These are phyloP conservation scores for Fistularia commersonii DNA, from an alignment of 2,797 vertebrate genomes.

Conservation along the genomic window DNA sequence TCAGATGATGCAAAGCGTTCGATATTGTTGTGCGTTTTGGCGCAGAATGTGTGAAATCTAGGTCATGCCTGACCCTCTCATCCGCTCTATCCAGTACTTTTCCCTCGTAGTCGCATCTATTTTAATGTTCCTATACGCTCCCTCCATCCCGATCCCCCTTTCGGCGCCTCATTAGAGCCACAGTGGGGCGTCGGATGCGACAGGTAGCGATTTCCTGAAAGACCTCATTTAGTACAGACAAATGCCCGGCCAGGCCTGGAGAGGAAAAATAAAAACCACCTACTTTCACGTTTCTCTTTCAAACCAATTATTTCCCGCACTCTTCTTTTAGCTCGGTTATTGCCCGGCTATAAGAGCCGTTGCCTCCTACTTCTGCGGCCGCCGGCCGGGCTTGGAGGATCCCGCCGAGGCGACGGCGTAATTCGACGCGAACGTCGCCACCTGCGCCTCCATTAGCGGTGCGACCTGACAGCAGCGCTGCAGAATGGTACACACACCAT, in stretches of 20 bases:
- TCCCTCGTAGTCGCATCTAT: too few relatives aligned
- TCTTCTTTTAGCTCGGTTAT: conserved; percentile 35
- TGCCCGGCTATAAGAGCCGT: conserved; percentile 31
- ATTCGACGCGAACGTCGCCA: conserved; percentile 52
- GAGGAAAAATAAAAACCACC: conserved; percentile 58
- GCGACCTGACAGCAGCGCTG: conserved; percentile 30
- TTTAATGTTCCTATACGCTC: conserved; percentile 5
- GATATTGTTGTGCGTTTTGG: too few relatives aligned
- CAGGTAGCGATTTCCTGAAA: conserved; percentile 59
- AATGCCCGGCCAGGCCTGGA: conserved; percentile 50
- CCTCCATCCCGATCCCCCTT: conserved; percentile 28
- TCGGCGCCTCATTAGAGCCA: conserved; percentile 60
- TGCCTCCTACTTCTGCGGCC: conserved; percentile 16
- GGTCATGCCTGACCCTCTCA: too few relatives aligned
- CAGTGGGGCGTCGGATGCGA: conserved; percentile 48
- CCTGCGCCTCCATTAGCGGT: conserved; percentile 57
- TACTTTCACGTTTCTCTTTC: conserved; percentile 45
- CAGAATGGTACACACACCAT: conserved; percentile 37
- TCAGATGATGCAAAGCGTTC: too few relatives aligned
- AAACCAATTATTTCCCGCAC: conserved; percentile 59
- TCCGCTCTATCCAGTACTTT: too few relatives aligned
- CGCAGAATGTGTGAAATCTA: too few relatives aligned
- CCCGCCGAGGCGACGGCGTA: conserved; percentile 37
- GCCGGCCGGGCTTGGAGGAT: conserved; percentile 40
- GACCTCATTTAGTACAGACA: conserved; percentile 65